These are phyloP conservation scores for Mnemiopsis leidyi DNA, from an alignment of 37 sponge, comb jelly and placozoan species.

Conservation along the genomic window DNA sequence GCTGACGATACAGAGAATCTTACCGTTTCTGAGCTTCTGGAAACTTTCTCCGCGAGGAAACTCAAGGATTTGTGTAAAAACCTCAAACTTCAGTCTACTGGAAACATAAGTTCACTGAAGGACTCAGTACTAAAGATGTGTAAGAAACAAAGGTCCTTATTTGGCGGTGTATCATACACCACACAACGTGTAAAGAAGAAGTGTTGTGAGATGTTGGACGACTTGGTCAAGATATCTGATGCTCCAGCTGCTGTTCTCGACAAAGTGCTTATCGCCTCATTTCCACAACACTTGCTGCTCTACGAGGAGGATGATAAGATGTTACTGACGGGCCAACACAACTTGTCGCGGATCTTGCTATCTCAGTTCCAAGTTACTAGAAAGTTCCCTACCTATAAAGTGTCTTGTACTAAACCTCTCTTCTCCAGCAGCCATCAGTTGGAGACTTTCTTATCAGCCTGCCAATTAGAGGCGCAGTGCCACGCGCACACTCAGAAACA, in stretches of 20 bases:
- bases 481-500: background rate
- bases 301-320: slow-evolving; percentile 3
- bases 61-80: slow-evolving; percentile 4
- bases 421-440: background rate
- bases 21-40: background rate
- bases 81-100: background rate
- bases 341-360: background rate
- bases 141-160: slow-evolving; percentile 29
- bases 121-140: background rate
- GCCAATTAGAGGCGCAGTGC: slow-evolving; percentile 3
- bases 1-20: background rate
- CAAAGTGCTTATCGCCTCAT: slow-evolving; percentile 4
- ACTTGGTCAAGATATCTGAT: background rate
- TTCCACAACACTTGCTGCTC: background rate
- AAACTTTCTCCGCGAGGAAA: background rate
- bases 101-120: background rate
- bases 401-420: background rate
- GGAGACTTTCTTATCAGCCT: slow-evolving; percentile 22
- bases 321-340: background rate
- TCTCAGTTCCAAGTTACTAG: background rate
- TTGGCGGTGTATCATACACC: background rate
- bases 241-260: background rate
- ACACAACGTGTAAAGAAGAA: background rate
- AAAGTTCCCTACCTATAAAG: background rate
- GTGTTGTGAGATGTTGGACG: background rate